phyloP scores from a whole-genome alignment of 2,888 invertebrate species.

The Idaea biselata region DNA sequence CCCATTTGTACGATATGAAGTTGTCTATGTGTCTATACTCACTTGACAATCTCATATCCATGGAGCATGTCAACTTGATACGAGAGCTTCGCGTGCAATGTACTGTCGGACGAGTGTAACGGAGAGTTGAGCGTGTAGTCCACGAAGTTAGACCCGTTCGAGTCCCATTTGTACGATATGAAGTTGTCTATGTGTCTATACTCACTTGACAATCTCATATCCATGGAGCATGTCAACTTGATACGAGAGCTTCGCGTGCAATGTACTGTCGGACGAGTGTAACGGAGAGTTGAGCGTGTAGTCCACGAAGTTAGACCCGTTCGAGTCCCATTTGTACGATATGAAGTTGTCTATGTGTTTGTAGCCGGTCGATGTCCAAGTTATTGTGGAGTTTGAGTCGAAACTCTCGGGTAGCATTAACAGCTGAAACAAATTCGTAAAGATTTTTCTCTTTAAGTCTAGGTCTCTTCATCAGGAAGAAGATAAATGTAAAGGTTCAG shows the following conservation, averaged over 20 bases:
- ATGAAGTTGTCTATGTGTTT: conserved; percentile 79
- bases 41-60: too few relatives aligned
- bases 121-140: too few relatives aligned
- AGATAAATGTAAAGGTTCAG: too few relatives aligned
- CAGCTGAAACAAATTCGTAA: conserved; percentile 39
- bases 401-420: conserved; percentile 55
- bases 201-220: conserved; percentile 83
- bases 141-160: conserved; percentile 73
- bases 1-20: conserved; percentile 56
- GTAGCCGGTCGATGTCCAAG: conserved; percentile 77
- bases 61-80: too few relatives aligned
- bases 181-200: conserved; percentile 45
- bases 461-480: too few relatives aligned
- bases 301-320: conserved; percentile 75
- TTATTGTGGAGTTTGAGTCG: conserved; percentile 78
- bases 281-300: conserved; percentile 84
- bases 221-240: conserved; percentile 68
- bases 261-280: conserved; percentile 77
- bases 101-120: too few relatives aligned
- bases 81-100: too few relatives aligned
- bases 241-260: conserved; percentile 81
- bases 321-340: conserved; percentile 70
- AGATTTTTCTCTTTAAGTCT: too few relatives aligned
- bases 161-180: conserved; percentile 73
- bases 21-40: too few relatives aligned